Conservation (phyloP, 2,113 vertebrate species). For the Chaenocephalus aceratus region DNA sequence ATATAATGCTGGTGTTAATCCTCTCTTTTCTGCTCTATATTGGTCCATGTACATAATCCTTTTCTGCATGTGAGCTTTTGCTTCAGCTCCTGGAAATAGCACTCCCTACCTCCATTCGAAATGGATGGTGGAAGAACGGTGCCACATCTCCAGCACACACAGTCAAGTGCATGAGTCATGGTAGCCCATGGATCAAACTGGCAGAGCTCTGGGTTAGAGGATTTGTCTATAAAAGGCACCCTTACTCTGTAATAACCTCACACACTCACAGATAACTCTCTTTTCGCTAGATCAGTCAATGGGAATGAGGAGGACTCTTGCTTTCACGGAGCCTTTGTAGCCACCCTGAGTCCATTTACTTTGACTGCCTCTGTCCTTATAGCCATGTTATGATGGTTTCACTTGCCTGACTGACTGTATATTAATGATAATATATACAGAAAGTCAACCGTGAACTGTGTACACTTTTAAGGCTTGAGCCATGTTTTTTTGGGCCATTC, state of each 20-base stretch:
- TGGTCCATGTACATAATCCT: conserved; percentile 72
- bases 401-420: too few species aligned
- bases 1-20: conserved; percentile 70
- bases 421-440: too few species aligned
- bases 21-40: conserved; percentile 66
- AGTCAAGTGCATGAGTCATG: conserved; percentile 32
- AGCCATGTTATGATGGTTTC: too few species aligned
- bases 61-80: conserved; percentile 40
- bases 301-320: background rate
- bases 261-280: background rate
- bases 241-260: background rate
- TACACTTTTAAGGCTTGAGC: too few species aligned
- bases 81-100: conserved; percentile 59
- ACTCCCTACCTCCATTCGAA: conserved; percentile 20
- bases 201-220: conserved; percentile 3
- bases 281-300: background rate
- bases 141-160: conserved; percentile 10
- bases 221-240: conserved; percentile 27
- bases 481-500: background rate
- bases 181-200: conserved; percentile 13
- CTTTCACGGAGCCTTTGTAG: background rate
- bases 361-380: too few species aligned
- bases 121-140: conserved; percentile 15
- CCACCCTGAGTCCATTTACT: too few species aligned
- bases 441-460: too few species aligned